Evolutionary conservation across 2,113 vertebrate species (phyloP).

Genomic region (Xenopus laevis): DNA sequence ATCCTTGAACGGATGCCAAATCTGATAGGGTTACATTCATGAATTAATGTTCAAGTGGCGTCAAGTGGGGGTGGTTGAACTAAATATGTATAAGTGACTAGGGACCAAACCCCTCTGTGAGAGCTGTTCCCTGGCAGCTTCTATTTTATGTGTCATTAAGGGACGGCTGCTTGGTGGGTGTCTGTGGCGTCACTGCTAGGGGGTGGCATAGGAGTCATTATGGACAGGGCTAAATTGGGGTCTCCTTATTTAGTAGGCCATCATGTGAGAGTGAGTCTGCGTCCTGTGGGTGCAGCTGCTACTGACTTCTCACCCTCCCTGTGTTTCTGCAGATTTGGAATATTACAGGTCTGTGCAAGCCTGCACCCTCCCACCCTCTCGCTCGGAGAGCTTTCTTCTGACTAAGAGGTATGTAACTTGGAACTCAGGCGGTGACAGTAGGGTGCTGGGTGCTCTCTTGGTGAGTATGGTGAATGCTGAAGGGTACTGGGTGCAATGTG

Average conservation of each 20-base stretch:
- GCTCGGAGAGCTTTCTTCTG: slow-evolving; percentile 15
- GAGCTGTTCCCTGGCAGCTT: neutral
- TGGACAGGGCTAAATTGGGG: slow-evolving; percentile 35
- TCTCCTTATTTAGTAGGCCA: slow-evolving; percentile 37
- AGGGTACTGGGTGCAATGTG: neutral
- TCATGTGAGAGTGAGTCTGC: slow-evolving; percentile 30
- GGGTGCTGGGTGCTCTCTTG: neutral
- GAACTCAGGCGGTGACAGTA: neutral
- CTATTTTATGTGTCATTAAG: slow-evolving; percentile 18
- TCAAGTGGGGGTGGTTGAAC: no score
- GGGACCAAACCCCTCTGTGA: no score
- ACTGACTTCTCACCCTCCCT: slow-evolving; percentile 23
- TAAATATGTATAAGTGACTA: no score
- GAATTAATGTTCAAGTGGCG: no score
- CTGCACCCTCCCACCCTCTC: slow-evolving; percentile 11
- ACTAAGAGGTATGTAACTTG: slow-evolving; percentile 30
- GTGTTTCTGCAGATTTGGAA: slow-evolving; percentile 12
- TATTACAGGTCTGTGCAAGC: slow-evolving; percentile 32
- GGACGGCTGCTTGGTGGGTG: slow-evolving; percentile 35
- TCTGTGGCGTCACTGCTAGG: slow-evolving; percentile 5
- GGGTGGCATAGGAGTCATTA: slow-evolving; percentile 17
- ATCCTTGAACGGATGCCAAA: no score
- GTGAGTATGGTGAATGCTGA: neutral
- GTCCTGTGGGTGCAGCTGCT: slow-evolving; percentile 28
- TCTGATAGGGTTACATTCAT: no score